phyloP scores from a whole-genome alignment of 2,888 invertebrate species.

The Abrostola triplasia region DNA sequence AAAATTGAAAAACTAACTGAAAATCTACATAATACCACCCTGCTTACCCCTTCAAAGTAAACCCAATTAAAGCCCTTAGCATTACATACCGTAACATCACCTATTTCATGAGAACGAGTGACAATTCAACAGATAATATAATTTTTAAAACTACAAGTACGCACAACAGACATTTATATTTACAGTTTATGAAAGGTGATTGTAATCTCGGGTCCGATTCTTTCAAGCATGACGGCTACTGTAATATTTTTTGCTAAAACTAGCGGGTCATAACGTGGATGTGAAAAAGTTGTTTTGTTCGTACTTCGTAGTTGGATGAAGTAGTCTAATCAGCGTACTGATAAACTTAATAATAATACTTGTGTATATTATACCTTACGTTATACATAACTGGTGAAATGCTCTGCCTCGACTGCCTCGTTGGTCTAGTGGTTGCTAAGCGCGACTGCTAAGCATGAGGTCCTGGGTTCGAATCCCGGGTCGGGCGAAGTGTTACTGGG shows the following conservation, averaged over 20 bases:
- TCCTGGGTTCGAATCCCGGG: too few relatives aligned
- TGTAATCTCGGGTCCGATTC: conserved; percentile 63
- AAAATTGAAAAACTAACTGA: too few relatives aligned
- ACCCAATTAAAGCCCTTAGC: too few relatives aligned
- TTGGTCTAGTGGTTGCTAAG: too few relatives aligned
- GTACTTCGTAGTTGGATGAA: conserved; percentile 26
- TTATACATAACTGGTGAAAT: neutral
- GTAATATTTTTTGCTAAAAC: conserved; percentile 62
- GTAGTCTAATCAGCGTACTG: conserved; percentile 32
- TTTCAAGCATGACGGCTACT: conserved; percentile 66
- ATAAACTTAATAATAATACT: conserved; percentile 20
- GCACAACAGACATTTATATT: conserved; percentile 49
- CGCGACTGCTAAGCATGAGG: too few relatives aligned
- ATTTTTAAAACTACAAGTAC: conserved; percentile 10
- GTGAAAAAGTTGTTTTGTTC: conserved; percentile 53
- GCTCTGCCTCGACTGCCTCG: neutral
- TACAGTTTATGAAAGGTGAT: conserved; percentile 62
- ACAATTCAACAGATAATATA: neutral
- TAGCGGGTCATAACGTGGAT: conserved; percentile 55
- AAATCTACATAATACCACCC: too few relatives aligned
- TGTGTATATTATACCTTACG: neutral
- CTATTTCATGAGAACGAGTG: too few relatives aligned
- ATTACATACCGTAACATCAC: too few relatives aligned
- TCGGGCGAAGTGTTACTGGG: too few relatives aligned
- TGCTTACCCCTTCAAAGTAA: too few relatives aligned